Evolutionary conservation across 2,888 invertebrate species (phyloP).

Genomic region (Amphipoea lucens): DNA sequence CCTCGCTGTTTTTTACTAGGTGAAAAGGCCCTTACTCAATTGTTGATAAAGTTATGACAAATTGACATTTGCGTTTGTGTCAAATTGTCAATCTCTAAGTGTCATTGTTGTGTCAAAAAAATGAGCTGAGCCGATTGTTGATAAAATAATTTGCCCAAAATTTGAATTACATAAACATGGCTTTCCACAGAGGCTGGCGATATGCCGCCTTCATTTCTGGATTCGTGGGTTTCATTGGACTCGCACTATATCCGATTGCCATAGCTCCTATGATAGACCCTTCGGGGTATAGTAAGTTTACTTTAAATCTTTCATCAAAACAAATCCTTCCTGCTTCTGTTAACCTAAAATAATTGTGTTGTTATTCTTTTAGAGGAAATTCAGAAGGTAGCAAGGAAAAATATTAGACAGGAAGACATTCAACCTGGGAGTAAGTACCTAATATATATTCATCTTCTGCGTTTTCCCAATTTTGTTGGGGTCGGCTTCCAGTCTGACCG

Average conservation of each 20-base stretch:
- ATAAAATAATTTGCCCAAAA: constrained; percentile 29
- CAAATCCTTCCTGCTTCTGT: neutral
- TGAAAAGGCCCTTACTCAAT: constrained; percentile 2
- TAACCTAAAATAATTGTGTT: constrained; percentile 24
- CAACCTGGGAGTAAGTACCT: constrained; percentile 91
- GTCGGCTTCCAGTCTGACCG: too few relatives aligned
- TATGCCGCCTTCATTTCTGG: constrained; percentile 88
- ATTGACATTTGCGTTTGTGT: constrained; percentile 4
- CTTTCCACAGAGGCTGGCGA: constrained; percentile 85
- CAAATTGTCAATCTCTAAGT: neutral
- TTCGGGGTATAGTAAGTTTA: constrained; percentile 91
- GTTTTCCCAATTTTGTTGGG: too few relatives aligned
- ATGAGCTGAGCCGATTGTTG: constrained; percentile 22
- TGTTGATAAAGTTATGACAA: neutral
- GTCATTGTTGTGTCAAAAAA: constrained; percentile 12
- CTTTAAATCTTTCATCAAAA: constrained; percentile 1
- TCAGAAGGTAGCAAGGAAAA: constrained; percentile 87
- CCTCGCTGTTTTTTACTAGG: too few relatives aligned
- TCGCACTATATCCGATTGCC: constrained; percentile 90
- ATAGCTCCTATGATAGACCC: constrained; percentile 92
- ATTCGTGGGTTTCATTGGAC: constrained; percentile 89
- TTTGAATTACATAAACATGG: constrained; percentile 68
- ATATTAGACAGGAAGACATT: constrained; percentile 90
- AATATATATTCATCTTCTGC: neutral
- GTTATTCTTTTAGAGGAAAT: constrained; percentile 85